Percentiles rank a stretch among this genome's conserved stretches.
Evolutionary conservation across 2,888 invertebrate species (phyloP).

Genomic region (Cryptocephalus moraei): DNA sequence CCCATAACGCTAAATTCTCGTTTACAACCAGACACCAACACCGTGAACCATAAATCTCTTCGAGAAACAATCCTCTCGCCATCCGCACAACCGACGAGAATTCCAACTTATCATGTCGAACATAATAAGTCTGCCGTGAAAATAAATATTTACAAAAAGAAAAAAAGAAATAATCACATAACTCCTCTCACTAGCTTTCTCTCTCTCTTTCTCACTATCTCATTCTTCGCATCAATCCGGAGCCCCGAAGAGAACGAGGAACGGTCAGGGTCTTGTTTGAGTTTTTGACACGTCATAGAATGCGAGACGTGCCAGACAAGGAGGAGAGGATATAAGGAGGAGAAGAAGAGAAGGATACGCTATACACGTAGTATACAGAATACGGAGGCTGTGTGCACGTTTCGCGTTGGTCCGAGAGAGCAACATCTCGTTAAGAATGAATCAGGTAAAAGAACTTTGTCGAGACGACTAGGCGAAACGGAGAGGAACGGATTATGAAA

Average conservation of each 20-base stretch:
- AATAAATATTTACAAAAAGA: slow-evolving; percentile 29
- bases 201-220: no score
- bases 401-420: slow-evolving; percentile 3
- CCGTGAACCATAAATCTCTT: no score
- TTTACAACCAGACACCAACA: no score
- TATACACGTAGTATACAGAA: slow-evolving; percentile 6
- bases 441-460: slow-evolving; percentile 17
- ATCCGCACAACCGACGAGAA: neutral
- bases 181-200: neutral
- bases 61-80: no score
- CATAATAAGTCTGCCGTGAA: slow-evolving; percentile 16
- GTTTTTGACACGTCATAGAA: neutral
- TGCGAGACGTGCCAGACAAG: no score
- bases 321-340: no score
- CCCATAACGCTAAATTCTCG: no score
- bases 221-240: no score
- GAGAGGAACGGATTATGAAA: slow-evolving; percentile 7
- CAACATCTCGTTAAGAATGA: slow-evolving; percentile 23
- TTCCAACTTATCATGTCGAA: slow-evolving; percentile 5
- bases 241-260: no score
- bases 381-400: neutral
- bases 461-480: slow-evolving; percentile 7
- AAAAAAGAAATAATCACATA: slow-evolving; percentile 24
- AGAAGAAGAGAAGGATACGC: slow-evolving; percentile 6
- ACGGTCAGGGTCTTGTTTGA: no score